Percentiles rank a stretch among this genome's conserved stretches.
These are phyloP conservation scores for Dinomys branickii DNA, from an alignment of 2,113 vertebrate species.

Conservation along the genomic window DNA sequence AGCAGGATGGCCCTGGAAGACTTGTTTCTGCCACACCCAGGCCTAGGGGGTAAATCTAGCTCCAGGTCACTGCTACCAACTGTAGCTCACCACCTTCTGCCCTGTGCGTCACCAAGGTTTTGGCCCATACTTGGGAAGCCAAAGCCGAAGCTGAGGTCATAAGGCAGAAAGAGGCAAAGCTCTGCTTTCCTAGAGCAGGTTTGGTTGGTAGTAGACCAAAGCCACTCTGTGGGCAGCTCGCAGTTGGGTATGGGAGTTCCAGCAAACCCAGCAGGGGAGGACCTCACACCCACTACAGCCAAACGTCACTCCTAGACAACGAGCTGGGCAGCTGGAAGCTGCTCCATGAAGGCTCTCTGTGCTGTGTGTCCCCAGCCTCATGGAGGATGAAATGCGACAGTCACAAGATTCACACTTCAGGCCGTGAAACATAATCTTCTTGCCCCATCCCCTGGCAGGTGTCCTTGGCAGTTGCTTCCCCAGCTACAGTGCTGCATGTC, in stretches of 20 bases:
- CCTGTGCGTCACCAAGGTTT: constrained; percentile 51
- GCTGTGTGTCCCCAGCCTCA: neutral
- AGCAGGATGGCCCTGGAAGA: neutral
- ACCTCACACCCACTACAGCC: neutral
- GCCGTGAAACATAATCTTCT: constrained; percentile 58
- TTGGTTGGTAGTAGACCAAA: neutral
- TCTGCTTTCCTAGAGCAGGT: constrained; percentile 45
- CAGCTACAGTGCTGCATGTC: neutral
- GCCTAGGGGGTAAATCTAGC: neutral
- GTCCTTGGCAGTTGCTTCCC: constrained; percentile 23
- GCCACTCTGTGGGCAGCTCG: neutral
- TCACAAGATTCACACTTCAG: constrained; percentile 64
- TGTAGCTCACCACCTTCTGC: neutral
- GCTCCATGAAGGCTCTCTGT: neutral
- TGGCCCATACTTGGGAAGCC: constrained; percentile 6
- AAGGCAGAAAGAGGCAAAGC: constrained; percentile 56
- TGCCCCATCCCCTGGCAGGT: constrained; percentile 55
- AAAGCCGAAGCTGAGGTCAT: constrained; percentile 67
- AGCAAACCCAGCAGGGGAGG: neutral
- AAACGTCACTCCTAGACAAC: neutral
- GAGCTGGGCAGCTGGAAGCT: neutral
- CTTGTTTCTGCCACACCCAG: neutral
- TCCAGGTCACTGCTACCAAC: constrained; percentile 1
- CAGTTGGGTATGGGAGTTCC: neutral
- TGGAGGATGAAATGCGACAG: neutral